phyloP scores from a whole-genome alignment of 2,113 vertebrate genomes.

The Paradoxurus hermaphroditus region DNA sequence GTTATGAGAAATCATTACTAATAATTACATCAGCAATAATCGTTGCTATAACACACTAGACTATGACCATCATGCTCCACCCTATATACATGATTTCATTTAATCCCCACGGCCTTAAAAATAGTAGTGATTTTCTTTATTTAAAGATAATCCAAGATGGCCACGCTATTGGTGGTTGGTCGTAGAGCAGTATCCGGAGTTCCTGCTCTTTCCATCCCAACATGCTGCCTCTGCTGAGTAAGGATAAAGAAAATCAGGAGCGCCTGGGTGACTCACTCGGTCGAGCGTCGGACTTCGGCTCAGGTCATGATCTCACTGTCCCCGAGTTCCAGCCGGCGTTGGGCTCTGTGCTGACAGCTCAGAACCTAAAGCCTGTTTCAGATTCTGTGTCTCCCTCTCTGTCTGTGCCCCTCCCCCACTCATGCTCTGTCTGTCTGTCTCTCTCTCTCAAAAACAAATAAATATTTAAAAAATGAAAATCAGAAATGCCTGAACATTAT shows the following conservation, averaged over 20 bases:
- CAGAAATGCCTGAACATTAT: not conserved
- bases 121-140: not conserved
- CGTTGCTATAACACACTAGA: not conserved
- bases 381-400: too few species aligned
- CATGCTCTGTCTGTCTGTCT: too few species aligned
- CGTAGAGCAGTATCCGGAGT: not conserved
- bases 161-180: not conserved
- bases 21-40: not conserved
- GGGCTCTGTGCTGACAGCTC: too few species aligned
- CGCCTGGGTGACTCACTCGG: too few species aligned
- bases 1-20: not conserved
- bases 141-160: not conserved
- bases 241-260: constrained; percentile 1
- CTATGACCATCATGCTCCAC: not conserved
- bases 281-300: too few species aligned
- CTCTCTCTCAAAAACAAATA: too few species aligned
- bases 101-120: not conserved
- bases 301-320: too few species aligned
- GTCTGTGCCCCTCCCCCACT: too few species aligned
- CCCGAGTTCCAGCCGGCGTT: too few species aligned
- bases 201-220: not conserved
- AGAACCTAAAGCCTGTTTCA: too few species aligned
- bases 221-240: not conserved
- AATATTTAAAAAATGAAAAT: constrained; percentile 21
- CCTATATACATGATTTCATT: not conserved